phyloP scores from a whole-genome alignment of 2,888 invertebrate genomes.

The Xiphydria camelus region DNA sequence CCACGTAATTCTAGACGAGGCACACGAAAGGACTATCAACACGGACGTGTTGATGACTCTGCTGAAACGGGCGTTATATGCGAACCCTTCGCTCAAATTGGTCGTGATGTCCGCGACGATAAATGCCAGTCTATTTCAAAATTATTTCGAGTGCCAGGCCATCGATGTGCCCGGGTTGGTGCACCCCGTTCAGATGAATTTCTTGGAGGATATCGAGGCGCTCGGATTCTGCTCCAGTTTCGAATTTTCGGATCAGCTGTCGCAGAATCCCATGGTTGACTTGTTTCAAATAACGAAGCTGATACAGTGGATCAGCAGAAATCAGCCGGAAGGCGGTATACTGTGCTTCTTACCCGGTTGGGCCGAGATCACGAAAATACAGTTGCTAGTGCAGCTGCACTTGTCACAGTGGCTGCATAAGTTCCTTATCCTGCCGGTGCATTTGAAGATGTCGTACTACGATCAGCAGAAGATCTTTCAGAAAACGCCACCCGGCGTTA shows the following conservation, averaged over 20 bases:
- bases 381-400: slow-evolving; percentile 60
- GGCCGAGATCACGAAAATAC: slow-evolving; percentile 68
- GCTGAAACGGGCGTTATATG: slow-evolving; percentile 61
- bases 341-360: slow-evolving; percentile 78
- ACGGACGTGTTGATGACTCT: slow-evolving; percentile 69
- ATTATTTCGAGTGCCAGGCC: slow-evolving; percentile 61
- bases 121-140: slow-evolving; percentile 65
- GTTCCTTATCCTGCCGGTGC: slow-evolving; percentile 64
- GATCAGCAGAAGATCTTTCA: slow-evolving; percentile 43
- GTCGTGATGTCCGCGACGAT: slow-evolving; percentile 77
- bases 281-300: slow-evolving; percentile 59
- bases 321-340: slow-evolving; percentile 69
- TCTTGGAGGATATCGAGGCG: slow-evolving; percentile 61
- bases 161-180: slow-evolving; percentile 65
- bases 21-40: slow-evolving; percentile 72
- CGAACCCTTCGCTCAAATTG: slow-evolving; percentile 64
- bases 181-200: slow-evolving; percentile 64
- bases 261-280: slow-evolving; percentile 54
- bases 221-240: slow-evolving; percentile 45
- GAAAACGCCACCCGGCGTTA: slow-evolving; percentile 58
- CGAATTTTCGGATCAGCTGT: slow-evolving; percentile 22
- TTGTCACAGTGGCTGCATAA: slow-evolving; percentile 58
- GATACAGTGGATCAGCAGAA: slow-evolving; percentile 64
- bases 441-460: slow-evolving; percentile 60
- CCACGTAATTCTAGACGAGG: slow-evolving; percentile 75